phyloP scores from a whole-genome alignment of 1,140 invertebrate species.

The Notospermus geniculatus region DNA sequence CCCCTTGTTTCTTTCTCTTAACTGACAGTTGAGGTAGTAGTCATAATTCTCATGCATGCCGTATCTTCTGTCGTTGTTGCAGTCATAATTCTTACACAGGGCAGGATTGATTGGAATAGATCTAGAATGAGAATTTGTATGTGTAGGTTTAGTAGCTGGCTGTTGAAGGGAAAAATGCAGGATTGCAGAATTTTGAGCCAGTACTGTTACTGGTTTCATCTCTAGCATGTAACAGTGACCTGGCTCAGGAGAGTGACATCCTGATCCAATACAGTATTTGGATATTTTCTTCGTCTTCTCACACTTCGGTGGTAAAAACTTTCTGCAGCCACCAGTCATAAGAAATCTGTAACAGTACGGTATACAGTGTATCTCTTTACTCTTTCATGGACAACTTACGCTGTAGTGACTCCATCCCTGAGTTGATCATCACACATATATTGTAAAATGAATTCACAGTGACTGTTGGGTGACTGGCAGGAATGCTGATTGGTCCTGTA shows the following conservation, averaged over 20 bases:
- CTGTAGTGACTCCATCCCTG: slow-evolving; percentile 41
- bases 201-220: neutral
- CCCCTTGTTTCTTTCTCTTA: slow-evolving; percentile 38
- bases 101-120: slow-evolving; percentile 37
- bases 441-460: slow-evolving; percentile 48
- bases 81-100: slow-evolving; percentile 40
- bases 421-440: slow-evolving; percentile 45
- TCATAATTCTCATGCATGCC: slow-evolving; percentile 47
- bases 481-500: slow-evolving; percentile 51
- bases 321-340: too few relatives aligned
- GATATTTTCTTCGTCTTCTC: too few relatives aligned
- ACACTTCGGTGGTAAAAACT: too few relatives aligned
- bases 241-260: too few relatives aligned
- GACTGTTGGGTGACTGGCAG: slow-evolving; percentile 34
- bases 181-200: neutral
- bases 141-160: too few relatives aligned
- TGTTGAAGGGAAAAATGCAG: neutral
- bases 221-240: too few relatives aligned
- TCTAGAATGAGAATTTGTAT: slow-evolving; percentile 38
- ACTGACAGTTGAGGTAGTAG: slow-evolving; percentile 38
- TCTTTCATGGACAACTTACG: too few relatives aligned
- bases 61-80: slow-evolving; percentile 39
- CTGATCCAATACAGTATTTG: too few relatives aligned
- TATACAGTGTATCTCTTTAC: too few relatives aligned
- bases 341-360: too few relatives aligned